These are phyloP conservation scores for Napeogenes inachia DNA, from an alignment of 2,888 invertebrate species.

Conservation along the genomic window DNA sequence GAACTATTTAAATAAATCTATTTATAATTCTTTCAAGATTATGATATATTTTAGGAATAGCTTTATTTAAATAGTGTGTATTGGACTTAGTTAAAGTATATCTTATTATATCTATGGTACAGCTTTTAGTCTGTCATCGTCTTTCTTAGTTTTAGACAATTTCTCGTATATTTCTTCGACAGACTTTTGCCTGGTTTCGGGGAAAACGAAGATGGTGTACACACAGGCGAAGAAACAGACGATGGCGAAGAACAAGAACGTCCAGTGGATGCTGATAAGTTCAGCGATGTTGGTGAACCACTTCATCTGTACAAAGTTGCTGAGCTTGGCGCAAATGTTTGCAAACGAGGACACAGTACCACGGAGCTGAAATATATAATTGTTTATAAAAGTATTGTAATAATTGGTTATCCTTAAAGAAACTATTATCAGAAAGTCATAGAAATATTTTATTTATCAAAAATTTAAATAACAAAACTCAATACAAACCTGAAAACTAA, in stretches of 20 bases:
- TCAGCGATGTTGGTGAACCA: constrained; percentile 64
- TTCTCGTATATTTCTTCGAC: constrained; percentile 65
- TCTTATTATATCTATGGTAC: constrained; percentile 26
- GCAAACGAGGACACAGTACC: constrained; percentile 67
- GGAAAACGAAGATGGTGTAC: constrained; percentile 58
- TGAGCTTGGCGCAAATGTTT: constrained; percentile 65
- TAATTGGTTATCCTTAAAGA: no score
- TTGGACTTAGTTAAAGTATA: not conserved
- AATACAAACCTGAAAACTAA: constrained; percentile 61
- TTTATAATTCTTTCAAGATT: no score
- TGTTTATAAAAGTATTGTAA: no score
- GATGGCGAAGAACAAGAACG: constrained; percentile 59
- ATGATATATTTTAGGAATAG: not conserved
- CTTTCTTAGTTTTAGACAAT: constrained; percentile 44
- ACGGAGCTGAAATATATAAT: constrained; percentile 49
- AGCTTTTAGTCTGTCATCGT: constrained; percentile 35
- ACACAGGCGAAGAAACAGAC: constrained; percentile 58
- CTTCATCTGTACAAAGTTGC: constrained; percentile 69
- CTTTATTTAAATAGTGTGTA: not conserved
- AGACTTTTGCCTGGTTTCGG: constrained; percentile 61
- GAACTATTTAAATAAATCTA: no score
- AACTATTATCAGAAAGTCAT: not conserved
- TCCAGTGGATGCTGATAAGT: constrained; percentile 65
- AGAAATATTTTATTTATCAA: not conserved
- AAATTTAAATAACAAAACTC: constrained; percentile 1